Evolutionary conservation across 2,797 vertebrate genomes (phyloP), one percentile per base, ranked within the genome.

Genomic region (Enteromius unitaeniatus): DNA sequence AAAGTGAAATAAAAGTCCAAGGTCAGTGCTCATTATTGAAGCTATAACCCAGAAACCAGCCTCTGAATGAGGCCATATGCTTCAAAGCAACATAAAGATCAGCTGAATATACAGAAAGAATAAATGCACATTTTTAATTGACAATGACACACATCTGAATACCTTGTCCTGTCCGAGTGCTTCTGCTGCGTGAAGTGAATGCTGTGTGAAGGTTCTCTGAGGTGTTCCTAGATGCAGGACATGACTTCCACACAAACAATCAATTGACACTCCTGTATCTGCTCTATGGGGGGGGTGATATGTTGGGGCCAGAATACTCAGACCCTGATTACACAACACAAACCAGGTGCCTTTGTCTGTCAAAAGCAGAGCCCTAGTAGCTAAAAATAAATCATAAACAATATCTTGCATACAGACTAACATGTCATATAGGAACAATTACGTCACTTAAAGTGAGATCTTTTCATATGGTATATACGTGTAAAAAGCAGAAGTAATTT

Each of bases 111-210:
- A 58, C 3, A 10, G 68, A 58, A 78, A 28, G 17, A 80, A 53
- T 28, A 26, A 34, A 55, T 26, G 21, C 40, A 74, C 21, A n/a
- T n/a, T 8, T 31, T 14, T 62, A 34, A 49, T 62, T 81, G 1
- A 53, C 78, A 23, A 40, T 60, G 31, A 69, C 13, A 13, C 34
- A 53, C 65, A 75, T 47, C 19, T 34, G 13, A 73, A 73, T 88
- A 89, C 85, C 88, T 90, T 83, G 84, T 90, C 80, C 37, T 85
- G 89, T 86, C 85, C 87, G 79, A 69, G 84, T 81, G 85, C 83
- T 79, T 79, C 85, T 86, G 85, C 83, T 64, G 75, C 42, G 19
- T 87, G 85, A 88, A 91, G 90, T 90, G 89, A 91, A 79, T 90
- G 86, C 79, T 78, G 90, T 87, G 77, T 81, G 78, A 82, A 74